Evolutionary conservation across 92 coral and sea anemone species (phyloP).

Genomic region (Zoanthus gigantus): DNA sequence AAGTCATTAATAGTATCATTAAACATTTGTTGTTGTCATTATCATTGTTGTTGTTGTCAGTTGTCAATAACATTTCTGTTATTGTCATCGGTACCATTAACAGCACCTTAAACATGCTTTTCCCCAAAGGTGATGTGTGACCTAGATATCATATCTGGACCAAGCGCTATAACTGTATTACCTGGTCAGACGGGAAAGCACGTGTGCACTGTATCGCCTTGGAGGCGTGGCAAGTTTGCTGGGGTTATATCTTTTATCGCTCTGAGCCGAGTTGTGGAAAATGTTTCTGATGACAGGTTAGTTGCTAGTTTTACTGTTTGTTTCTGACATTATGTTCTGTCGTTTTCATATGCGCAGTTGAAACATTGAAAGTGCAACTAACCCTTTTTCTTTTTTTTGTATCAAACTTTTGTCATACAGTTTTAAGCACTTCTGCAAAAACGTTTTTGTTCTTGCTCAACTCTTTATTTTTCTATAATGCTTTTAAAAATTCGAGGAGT

Average conservation of each 20-base stretch:
- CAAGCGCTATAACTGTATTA: conserved; percentile 75
- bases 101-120: background rate
- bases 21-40: no score
- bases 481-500: no score
- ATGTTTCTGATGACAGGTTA: conserved; percentile 62
- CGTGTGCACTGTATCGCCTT: conserved; percentile 92
- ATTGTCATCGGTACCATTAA: no score
- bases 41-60: no score
- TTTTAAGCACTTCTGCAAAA: no score
- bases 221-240: conserved; percentile 91
- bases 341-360: background rate
- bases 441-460: no score
- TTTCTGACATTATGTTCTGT: background rate
- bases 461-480: no score
- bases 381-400: no score
- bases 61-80: no score
- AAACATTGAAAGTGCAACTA: background rate
- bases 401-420: no score
- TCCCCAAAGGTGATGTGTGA: conserved; percentile 85
- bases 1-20: no score
- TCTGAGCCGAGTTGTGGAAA: conserved; percentile 48
- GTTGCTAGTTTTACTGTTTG: background rate
- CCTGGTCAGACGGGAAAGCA: conserved; percentile 89
- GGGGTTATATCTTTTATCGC: conserved; percentile 90
- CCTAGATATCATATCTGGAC: conserved; percentile 86